These are phyloP conservation scores for Tridacna gigas DNA, from an alignment of 2,888 invertebrate genomes.

Conservation along the genomic window DNA sequence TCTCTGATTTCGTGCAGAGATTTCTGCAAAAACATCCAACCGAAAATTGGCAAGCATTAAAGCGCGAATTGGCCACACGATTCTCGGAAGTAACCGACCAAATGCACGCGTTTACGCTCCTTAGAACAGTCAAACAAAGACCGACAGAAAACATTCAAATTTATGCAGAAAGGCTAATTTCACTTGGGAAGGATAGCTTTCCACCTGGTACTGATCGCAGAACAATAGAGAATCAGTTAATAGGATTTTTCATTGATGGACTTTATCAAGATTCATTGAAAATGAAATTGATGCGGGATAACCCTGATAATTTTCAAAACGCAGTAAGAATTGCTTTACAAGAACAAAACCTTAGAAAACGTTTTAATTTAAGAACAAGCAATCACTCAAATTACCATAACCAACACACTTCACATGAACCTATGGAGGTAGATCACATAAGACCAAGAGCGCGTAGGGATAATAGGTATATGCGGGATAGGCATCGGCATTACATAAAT, in stretches of 20 bases:
- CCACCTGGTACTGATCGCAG: no score
- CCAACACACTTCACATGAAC: neutral
- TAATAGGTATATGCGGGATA: no score
- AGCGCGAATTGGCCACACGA: neutral
- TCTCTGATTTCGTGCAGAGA: no score
- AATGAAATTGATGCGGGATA: neutral
- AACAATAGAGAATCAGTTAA: neutral
- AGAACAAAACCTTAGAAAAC: constrained; percentile 4
- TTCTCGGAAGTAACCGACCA: neutral
- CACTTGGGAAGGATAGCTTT: neutral
- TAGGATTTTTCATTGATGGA: neutral
- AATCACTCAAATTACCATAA: neutral
- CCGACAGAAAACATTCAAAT: neutral
- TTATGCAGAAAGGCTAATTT: neutral
- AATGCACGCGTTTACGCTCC: neutral
- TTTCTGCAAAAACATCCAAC: no score
- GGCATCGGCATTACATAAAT: no score
- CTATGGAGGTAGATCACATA: neutral
- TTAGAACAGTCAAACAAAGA: neutral
- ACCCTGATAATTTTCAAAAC: neutral
- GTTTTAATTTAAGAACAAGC: constrained; percentile 1
- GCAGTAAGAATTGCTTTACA: neutral
- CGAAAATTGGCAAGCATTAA: neutral
- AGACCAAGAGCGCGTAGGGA: no score
- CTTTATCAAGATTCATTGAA: neutral